Evolutionary conservation across 2,888 invertebrate genomes (phyloP).

Genomic region (Eupithecia dodoneata): DNA sequence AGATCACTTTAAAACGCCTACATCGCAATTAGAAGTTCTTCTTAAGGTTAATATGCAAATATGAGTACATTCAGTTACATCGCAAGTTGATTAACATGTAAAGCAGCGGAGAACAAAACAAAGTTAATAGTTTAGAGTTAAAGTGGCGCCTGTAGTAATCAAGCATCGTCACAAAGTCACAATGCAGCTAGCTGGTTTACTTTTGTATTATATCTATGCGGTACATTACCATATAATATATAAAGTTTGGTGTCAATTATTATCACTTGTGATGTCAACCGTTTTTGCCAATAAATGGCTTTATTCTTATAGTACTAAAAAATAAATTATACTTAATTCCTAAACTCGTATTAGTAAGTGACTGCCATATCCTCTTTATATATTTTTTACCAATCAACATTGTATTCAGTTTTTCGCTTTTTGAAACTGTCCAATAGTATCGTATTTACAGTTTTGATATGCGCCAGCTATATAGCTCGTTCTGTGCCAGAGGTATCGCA

Average conservation of each 20-base stretch:
- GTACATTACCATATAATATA: too few species aligned
- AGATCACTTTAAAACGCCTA: not conserved
- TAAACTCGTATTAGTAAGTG: not conserved
- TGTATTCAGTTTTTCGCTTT: not conserved
- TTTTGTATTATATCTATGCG: not conserved
- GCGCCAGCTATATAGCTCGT: constrained; percentile 23
- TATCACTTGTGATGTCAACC: not conserved
- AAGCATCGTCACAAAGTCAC: not conserved
- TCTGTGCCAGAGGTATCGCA: constrained; percentile 52
- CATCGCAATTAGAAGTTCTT: not conserved
- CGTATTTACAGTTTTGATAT: not conserved
- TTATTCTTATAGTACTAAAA: too few species aligned
- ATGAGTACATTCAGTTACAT: constrained; percentile 8
- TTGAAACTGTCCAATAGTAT: not conserved
- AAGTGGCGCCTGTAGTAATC: constrained; percentile 54
- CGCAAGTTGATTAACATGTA: constrained; percentile 41
- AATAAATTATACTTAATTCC: not conserved
- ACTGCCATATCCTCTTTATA: not conserved
- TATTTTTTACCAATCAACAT: not conserved
- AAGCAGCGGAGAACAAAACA: constrained; percentile 37
- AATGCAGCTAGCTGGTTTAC: constrained; percentile 14
- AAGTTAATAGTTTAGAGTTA: constrained; percentile 50
- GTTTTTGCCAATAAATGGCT: too few species aligned
- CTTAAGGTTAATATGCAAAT: constrained; percentile 34
- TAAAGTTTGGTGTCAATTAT: not conserved